A percentile compares a stretch with the other conserved stretches of the same genome.
Evolutionary conservation across 2,797 vertebrate genomes (phyloP).

Genomic region (Danio tinwini): DNA sequence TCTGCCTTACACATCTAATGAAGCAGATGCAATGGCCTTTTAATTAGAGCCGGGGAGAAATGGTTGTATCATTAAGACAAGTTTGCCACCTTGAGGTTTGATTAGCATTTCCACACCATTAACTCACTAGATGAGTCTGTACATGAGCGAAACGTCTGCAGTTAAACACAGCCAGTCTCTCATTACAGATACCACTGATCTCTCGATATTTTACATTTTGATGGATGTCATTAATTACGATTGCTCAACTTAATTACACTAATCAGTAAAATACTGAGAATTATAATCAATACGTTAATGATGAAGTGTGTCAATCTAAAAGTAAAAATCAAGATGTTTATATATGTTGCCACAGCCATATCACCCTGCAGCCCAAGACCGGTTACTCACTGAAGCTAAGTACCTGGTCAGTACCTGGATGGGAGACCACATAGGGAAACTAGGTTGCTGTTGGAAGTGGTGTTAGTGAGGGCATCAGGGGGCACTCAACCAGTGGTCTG

Average conservation of each 20-base stretch:
- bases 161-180: conserved; percentile 34
- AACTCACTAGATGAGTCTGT: conserved; percentile 53
- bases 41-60: conserved; percentile 49
- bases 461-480: no score
- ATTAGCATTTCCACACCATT: conserved; percentile 58
- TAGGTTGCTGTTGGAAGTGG: no score
- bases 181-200: conserved; percentile 21
- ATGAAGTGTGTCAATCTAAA: no score
- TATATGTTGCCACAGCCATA: no score
- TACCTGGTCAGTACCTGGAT: no score
- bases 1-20: conserved; percentile 40
- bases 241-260: not conserved
- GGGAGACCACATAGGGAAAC: no score
- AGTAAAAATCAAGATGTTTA: no score
- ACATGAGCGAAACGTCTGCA: conserved; percentile 49
- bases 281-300: no score
- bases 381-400: no score
- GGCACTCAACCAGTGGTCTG: no score
- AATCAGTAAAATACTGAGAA: not conserved
- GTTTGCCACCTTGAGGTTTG: conserved; percentile 59
- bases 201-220: not conserved
- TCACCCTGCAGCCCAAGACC: no score
- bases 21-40: conserved; percentile 37
- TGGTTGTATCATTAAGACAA: conserved; percentile 50
- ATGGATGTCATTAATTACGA: not conserved